Evolutionary conservation across 2,113 vertebrate genomes (phyloP), one percentile per base, ranked within the genome.

Genomic region (Pygoscelis antarcticus): DNA sequence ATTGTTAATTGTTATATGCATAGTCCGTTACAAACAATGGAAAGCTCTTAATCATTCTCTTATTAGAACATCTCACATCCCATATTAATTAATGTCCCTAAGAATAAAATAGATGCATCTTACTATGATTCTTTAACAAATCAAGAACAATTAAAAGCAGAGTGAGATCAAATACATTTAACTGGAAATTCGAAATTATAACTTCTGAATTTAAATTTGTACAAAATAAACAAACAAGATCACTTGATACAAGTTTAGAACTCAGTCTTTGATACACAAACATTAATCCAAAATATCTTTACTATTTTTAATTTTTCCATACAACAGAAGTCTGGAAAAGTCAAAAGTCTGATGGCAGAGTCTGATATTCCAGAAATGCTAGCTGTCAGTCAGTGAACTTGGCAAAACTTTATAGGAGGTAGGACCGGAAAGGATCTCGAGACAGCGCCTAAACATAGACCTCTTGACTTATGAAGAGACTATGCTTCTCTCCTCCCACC

Each of bases 21-120:
- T 54, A 90, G 84, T 83, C 81, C 14, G 10, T 93, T 62, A 90
- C 44, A 64, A 95, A 32, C 44, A 88, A 78, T 49, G 54, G 55
- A 66, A 93, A 86, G 26, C 16, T 83, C 51, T 89, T 78, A 94
- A 61, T 62, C 30, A 34, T 69, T 64, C 78, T 80, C 76, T 92
- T 75, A 64, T 75, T 91, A 86, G 81, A 91, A 54, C n/a, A 55
- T 57, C 36, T 89, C 72, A 51, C 38, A 74, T 36, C 29, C 71
- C 1, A 0, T 60, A 83, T 78, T 75, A 92, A 90, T 92, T 93
- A 93, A 55, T 20, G 47, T 25, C 9, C 7, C 38, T 68, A 51
- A 47, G 17, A 92, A 79, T 78, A 68, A 78, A 85, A 85, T 76
- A 54, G 23, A 40, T 87, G 32, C 13, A 40, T 76, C 36, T 84